Base-by-base conservation (phyloP, 1,140 invertebrate genomes). In the Phenacoccus solenopsis region DNA sequence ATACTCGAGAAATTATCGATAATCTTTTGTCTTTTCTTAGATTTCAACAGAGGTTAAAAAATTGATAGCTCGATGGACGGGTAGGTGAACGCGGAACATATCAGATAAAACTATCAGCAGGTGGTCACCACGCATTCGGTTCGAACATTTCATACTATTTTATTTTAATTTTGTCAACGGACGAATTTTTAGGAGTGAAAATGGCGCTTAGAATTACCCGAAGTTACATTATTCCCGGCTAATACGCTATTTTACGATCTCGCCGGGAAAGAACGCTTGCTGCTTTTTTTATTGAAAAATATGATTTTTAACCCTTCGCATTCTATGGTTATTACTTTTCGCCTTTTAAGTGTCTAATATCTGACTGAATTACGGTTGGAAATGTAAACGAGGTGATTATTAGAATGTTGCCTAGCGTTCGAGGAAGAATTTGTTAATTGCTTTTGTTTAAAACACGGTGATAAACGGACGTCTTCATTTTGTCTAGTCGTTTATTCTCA, bases 111-210 rank as follows among this genome's bases (percentile, higher is more conserved):
- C 10, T 64, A 64, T 10, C 59, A 64, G 59, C 59, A 64, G 59
- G 59, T 25, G 59, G 59, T 25, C 59, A 64, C 59, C 56, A n/a
- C 25, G 22, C 13, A 64, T 64, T 64, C 59, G 21, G 25, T 64
- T 64, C n/a, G n/a, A 64, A 64, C 38, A 49, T 49, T 49, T 49
- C 38, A 16, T 49, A 49, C 38, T 49, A 16, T 49, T 64, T 64
- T 27, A 25, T 27, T 64, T 64, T 10, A 64, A 25, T 64, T 64
- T 64, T 64, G 59, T 64, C 59, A 64, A 64, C 59, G 59, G 25
- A 64, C 59, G 59, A 64, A 64, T 64, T 49, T 49, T n/a, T 64
- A 27, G 21, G 59, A 64, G 21, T 64, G 59, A 64, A 64, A 64
- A 64, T 27, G 59, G 59, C 59, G 59, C 59, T 64, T 64, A 25